Evolutionary conservation across 2,797 vertebrate species (phyloP).

Genomic region (Garrulus glandarius): DNA sequence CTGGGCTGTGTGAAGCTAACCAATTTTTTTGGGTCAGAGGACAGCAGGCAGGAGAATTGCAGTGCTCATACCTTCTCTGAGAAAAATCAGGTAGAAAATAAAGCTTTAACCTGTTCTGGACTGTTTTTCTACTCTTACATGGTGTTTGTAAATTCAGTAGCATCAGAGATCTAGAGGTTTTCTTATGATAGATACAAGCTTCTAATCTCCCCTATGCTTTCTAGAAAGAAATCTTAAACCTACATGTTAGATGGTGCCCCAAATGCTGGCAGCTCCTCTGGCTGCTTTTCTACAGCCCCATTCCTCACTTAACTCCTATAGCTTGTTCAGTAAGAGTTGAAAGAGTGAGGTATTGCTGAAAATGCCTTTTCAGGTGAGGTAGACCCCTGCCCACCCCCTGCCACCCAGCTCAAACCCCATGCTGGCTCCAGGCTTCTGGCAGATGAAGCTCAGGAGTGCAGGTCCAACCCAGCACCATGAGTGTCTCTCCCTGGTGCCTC

Average conservation of each 20-base stretch:
- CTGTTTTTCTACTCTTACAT: neutral
- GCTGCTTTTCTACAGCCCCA: neutral
- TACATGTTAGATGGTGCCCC: too few species aligned
- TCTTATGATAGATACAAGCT: neutral
- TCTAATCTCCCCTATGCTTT: neutral
- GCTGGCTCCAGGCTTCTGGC: neutral
- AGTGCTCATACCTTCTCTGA: neutral
- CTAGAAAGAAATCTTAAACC: neutral
- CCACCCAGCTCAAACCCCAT: neutral
- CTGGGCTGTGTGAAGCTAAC: neutral
- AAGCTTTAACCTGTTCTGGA: neutral
- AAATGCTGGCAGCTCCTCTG: neutral
- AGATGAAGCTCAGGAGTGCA: neutral
- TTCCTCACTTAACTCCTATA: neutral
- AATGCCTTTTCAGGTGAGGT: neutral
- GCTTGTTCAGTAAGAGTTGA: neutral
- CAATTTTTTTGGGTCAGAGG: neutral
- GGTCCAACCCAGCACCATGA: accelerated
- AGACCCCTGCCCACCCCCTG: neutral
- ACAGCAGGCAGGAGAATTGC: neutral
- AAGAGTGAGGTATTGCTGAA: neutral
- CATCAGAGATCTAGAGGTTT: neutral
- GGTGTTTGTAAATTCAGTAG: neutral
- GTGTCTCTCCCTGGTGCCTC: neutral
- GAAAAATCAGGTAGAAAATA: neutral